Percentiles rank a stretch among this genome's conserved stretches.
Conservation (phyloP, 2,113 vertebrate genomes). For the Gymnobelideus leadbeateri region DNA sequence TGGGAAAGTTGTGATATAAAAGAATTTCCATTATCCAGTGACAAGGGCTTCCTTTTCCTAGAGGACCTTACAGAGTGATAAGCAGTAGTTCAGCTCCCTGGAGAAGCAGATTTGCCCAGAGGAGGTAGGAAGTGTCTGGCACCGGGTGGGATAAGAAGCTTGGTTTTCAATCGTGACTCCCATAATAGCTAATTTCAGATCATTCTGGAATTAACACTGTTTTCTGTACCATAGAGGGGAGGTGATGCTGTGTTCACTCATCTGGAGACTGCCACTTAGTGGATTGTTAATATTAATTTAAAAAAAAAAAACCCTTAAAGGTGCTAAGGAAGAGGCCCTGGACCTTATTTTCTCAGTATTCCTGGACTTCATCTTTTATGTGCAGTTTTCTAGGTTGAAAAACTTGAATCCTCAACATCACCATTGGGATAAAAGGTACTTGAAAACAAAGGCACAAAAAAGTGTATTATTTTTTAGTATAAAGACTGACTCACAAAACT, state of each 20-base stretch:
- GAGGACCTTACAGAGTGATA: conserved; percentile 22
- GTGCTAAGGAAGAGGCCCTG: conserved; percentile 32
- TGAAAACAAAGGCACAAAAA: background rate
- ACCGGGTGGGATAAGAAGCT: conserved; percentile 16
- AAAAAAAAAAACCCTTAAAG: conserved; percentile 31
- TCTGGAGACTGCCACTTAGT: background rate
- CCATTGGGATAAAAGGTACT: conserved; percentile 9
- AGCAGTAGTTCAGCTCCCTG: background rate
- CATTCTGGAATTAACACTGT: background rate
- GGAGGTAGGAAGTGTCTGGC: conserved; percentile 33
- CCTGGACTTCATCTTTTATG: conserved; percentile 11
- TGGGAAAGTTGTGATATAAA: background rate
- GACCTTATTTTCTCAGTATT: conserved; percentile 36
- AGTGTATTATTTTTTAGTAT: background rate
- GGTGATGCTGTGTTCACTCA: conserved; percentile 25
- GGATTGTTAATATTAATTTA: background rate
- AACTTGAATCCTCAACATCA: conserved; percentile 19
- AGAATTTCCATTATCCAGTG: background rate
- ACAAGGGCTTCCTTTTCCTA: conserved; percentile 17
- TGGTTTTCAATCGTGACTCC: background rate
- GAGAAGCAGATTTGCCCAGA: conserved; percentile 19
- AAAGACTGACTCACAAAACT: conserved; percentile 61
- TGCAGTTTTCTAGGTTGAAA: conserved; percentile 50
- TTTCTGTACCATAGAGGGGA: conserved; percentile 27
- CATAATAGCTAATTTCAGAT: conserved; percentile 55